Conservation (phyloP, 1,140 invertebrate genomes). For the Cataglyphis hispanica region DNA sequence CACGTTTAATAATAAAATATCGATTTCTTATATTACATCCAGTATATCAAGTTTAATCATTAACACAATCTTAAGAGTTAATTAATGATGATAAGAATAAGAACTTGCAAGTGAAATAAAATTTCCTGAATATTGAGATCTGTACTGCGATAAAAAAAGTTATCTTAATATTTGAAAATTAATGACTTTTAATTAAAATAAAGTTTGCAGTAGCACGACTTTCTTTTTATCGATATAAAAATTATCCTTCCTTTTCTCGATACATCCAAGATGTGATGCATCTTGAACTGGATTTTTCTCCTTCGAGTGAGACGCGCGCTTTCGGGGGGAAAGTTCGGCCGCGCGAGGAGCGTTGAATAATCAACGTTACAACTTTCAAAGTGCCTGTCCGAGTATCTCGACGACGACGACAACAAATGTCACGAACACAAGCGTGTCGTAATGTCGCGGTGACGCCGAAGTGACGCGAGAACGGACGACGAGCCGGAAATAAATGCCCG, state of each 20-base stretch:
- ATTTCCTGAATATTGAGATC: background rate
- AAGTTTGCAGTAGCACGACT: background rate
- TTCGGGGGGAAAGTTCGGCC: background rate
- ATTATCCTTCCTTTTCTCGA: background rate
- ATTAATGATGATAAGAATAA: background rate
- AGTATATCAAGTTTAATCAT: background rate
- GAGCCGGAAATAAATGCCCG: conserved; percentile 70
- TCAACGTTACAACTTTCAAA: conserved; percentile 25
- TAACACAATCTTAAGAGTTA: background rate
- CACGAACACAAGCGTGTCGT: conserved; percentile 11
- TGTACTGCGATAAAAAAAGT: background rate
- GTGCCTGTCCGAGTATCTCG: background rate
- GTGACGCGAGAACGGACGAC: conserved; percentile 65
- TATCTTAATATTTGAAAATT: background rate
- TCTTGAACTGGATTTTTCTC: background rate
- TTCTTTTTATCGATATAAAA: background rate
- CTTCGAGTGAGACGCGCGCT: background rate
- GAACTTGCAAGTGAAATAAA: background rate
- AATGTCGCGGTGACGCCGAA: conserved; percentile 39
- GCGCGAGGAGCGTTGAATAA: background rate
- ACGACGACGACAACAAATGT: background rate
- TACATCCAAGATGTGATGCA: no score
- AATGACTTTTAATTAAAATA: background rate
- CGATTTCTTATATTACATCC: background rate
- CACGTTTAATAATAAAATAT: background rate